These are phyloP conservation scores for Scrobipalpa atriplicella DNA, from an alignment of 2,888 invertebrate species.

Conservation along the genomic window DNA sequence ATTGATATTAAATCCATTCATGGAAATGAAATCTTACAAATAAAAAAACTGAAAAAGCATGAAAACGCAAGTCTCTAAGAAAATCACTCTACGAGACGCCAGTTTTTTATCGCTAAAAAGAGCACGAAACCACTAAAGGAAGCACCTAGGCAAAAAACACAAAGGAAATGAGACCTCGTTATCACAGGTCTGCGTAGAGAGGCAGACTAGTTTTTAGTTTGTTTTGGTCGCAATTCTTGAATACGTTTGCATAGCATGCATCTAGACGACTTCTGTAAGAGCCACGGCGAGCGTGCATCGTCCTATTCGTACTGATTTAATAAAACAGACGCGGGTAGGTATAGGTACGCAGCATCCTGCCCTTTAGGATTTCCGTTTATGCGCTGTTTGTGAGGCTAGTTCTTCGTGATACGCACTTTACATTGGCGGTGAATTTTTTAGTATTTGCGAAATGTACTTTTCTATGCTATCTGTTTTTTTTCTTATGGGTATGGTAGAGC, in stretches of 20 bases:
- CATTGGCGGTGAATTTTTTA: background rate
- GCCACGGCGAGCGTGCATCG: constrained; percentile 58
- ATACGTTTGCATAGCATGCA: constrained; percentile 78
- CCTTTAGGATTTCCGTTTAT: constrained; percentile 19
- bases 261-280: constrained; percentile 60
- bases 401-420: background rate
- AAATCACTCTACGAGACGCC: background rate
- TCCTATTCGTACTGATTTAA: constrained; percentile 75
- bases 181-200: constrained; percentile 27
- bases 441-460: background rate
- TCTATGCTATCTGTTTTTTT: background rate
- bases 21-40: background rate
- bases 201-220: constrained; percentile 54
- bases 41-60: background rate
- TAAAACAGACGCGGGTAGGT: constrained; percentile 56
- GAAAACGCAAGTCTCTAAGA: background rate
- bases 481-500: background rate
- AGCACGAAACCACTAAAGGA: background rate
- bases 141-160: background rate
- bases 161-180: constrained; percentile 23
- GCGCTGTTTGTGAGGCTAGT: background rate
- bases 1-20: background rate
- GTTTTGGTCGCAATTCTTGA: constrained; percentile 56
- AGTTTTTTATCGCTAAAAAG: background rate
- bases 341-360: constrained; percentile 20